phyloP scores from a whole-genome alignment of 2,888 invertebrate species.

The Eupithecia inturbata region DNA sequence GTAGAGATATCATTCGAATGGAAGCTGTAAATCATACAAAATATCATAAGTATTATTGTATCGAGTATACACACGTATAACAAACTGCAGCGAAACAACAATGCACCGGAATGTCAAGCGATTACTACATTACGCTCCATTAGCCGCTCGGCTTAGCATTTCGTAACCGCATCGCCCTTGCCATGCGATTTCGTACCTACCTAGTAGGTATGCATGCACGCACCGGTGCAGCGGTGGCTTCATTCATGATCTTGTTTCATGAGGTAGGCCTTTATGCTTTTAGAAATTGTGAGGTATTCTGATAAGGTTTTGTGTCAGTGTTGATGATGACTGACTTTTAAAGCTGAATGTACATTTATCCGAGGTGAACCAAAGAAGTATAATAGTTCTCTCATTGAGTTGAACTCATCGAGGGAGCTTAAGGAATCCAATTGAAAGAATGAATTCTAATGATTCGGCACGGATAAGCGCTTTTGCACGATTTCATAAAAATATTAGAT shows the following conservation, averaged over 20 bases:
- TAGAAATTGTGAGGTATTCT: background rate
- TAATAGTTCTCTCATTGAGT: no score
- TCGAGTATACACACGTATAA: conserved; percentile 7
- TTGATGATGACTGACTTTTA: background rate
- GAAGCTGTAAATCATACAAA: background rate
- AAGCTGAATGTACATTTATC: background rate
- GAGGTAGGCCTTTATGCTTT: background rate
- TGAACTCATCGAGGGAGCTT: background rate
- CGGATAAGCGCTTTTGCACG: background rate
- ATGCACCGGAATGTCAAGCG: conserved; percentile 23
- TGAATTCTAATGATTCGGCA: background rate
- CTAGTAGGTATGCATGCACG: background rate
- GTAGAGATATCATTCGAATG: background rate
- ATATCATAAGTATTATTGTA: background rate
- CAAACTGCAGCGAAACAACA: conserved; percentile 15
- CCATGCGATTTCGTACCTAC: background rate
- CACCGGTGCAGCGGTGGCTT: background rate
- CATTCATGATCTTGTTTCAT: conserved; percentile 4
- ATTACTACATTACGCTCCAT: conserved; percentile 30
- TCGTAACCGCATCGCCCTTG: conserved; percentile 26
- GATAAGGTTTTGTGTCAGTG: background rate
- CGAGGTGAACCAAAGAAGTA: background rate
- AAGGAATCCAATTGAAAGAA: background rate
- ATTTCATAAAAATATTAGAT: background rate
- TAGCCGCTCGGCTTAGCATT: conserved; percentile 22